These are phyloP conservation scores for Dynastes hyllus DNA, from an alignment of 2,888 invertebrate species.

Conservation along the genomic window DNA sequence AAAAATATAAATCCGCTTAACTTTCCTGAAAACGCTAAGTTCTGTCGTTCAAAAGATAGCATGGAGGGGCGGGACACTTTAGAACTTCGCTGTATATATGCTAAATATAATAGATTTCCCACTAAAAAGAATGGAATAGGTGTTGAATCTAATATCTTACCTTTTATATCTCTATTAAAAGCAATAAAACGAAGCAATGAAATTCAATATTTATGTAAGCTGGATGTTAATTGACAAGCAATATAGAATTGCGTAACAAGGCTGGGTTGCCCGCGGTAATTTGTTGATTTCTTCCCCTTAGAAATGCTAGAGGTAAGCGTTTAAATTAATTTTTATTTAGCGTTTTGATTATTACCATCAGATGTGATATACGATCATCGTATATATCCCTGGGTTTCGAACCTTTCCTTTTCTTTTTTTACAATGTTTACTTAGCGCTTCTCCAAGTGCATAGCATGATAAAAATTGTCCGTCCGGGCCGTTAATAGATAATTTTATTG, in stretches of 20 bases:
- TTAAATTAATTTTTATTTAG: conserved; percentile 7
- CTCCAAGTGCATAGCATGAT: not conserved
- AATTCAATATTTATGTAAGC: conserved; percentile 38
- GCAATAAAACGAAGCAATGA: conserved; percentile 37
- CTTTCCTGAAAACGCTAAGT: too few species aligned
- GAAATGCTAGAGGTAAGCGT: not conserved
- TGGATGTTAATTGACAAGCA: conserved; percentile 36
- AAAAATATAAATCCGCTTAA: too few species aligned
- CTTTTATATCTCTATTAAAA: conserved; percentile 35
- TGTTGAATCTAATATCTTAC: not conserved
- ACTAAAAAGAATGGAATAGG: too few species aligned
- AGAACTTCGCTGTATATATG: too few species aligned
- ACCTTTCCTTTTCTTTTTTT: not conserved
- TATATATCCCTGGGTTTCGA: not conserved
- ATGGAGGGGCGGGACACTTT: too few species aligned
- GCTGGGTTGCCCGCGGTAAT: not conserved
- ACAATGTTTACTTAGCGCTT: conserved; percentile 27
- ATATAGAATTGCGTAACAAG: conserved; percentile 12
- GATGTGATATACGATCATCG: conserved; percentile 1
- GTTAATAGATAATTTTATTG: conserved; percentile 51
- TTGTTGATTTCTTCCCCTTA: not conserved
- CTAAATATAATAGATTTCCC: too few species aligned
- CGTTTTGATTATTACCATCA: not conserved
- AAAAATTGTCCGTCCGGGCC: conserved; percentile 39
- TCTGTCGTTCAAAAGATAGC: too few species aligned